Conservation (phyloP, 2,888 invertebrate genomes). For the Electrophaes corylata region DNA sequence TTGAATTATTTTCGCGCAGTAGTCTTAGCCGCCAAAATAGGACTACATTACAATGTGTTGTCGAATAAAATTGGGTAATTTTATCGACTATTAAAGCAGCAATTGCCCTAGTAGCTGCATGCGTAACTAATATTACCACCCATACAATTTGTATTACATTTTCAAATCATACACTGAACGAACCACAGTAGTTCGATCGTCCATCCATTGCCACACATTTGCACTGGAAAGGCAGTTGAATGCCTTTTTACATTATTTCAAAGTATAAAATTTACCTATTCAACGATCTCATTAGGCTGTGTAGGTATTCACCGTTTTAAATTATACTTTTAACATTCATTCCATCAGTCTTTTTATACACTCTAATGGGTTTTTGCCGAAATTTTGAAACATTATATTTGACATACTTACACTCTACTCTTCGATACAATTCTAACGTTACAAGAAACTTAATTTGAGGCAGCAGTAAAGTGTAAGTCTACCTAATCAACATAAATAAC, state of each 20-base stretch:
- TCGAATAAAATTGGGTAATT: no score
- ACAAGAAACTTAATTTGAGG: neutral
- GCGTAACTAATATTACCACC: conserved; percentile 20
- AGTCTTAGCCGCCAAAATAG: no score
- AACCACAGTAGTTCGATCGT: conserved; percentile 8
- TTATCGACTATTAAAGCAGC: no score
- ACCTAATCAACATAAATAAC: neutral
- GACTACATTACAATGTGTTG: no score
- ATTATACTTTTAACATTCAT: conserved; percentile 44
- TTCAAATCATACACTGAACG: conserved; percentile 11
- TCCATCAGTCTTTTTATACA: conserved; percentile 68
- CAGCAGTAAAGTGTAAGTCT: neutral
- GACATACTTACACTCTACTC: neutral
- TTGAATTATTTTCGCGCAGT: no score
- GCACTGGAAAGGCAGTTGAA: conserved; percentile 13
- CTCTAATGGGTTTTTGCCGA: conserved; percentile 39
- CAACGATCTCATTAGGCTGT: conserved; percentile 42
- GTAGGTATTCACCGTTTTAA: conserved; percentile 46
- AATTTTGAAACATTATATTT: conserved; percentile 7
- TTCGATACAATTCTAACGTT: neutral
- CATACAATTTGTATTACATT: conserved; percentile 16
- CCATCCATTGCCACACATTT: conserved; percentile 22
- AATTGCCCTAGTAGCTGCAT: neutral
- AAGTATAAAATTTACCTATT: conserved; percentile 22
- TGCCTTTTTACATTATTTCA: conserved; percentile 9